Percentiles rank a stretch among this genome's conserved stretches.
Conservation (phyloP, 2,797 vertebrate genomes). For the Denticeps clupeoides region DNA sequence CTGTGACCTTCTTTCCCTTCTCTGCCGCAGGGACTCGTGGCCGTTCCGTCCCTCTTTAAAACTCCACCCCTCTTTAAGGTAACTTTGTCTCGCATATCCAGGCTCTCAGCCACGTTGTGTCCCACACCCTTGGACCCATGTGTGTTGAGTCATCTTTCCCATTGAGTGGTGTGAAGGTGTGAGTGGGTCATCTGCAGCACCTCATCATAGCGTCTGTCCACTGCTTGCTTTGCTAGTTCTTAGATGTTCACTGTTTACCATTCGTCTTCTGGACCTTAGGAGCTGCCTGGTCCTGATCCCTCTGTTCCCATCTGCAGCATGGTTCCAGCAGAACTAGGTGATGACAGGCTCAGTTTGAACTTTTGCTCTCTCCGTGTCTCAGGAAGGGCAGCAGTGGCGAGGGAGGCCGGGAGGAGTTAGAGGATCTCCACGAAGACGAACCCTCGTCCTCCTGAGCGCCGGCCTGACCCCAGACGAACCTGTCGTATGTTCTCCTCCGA, state of each 20-base stretch:
- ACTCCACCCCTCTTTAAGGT: constrained; percentile 84
- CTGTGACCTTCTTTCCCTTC: constrained; percentile 30
- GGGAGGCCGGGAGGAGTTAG: constrained; percentile 75
- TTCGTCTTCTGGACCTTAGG: too few relatives aligned
- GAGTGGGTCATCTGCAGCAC: too few relatives aligned
- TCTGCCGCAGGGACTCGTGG: constrained; percentile 77
- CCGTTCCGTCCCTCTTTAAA: constrained; percentile 74
- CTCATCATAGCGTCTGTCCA: too few relatives aligned
- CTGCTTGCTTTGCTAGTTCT: too few relatives aligned
- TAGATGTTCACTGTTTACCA: too few relatives aligned
- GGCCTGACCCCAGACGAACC: neutral
- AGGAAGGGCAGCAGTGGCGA: constrained; percentile 83
- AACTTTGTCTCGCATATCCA: constrained; percentile 44
- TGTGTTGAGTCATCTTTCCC: constrained; percentile 9
- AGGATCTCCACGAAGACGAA: constrained; percentile 83
- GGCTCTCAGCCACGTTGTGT: constrained; percentile 32
- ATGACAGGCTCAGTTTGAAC: too few relatives aligned
- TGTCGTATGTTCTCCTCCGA: constrained; percentile 4
- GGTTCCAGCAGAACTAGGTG: too few relatives aligned
- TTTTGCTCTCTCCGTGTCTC: constrained; percentile 10
- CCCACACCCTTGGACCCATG: constrained; percentile 16
- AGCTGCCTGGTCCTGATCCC: too few relatives aligned
- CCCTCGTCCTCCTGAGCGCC: constrained; percentile 61
- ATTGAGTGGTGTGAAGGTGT: constrained; percentile 20
- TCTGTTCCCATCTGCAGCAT: too few relatives aligned